Conservation (phyloP, 2,113 vertebrate species). For the Nothocercus nigrocapillus region DNA sequence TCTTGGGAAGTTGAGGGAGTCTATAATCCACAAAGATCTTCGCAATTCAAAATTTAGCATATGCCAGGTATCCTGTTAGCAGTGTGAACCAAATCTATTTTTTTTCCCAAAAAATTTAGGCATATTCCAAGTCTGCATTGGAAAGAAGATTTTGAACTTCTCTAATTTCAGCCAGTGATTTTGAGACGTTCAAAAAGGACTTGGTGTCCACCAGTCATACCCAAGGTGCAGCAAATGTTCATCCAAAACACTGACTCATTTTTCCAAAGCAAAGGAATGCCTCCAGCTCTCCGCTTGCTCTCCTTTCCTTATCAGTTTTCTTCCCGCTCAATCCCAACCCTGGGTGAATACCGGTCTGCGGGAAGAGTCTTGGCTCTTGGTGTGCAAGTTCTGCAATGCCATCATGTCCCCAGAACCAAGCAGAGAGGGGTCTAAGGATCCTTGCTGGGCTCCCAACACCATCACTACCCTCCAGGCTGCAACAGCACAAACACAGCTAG, state of each 20-base stretch:
- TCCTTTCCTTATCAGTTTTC: background rate
- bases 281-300: background rate
- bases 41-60: background rate
- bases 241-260: background rate
- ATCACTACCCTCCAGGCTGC: background rate
- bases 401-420: slow-evolving; percentile 5
- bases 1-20: background rate
- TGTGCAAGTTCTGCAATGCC: background rate
- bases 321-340: background rate
- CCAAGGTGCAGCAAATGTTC: background rate
- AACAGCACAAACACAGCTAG: background rate
- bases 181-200: background rate
- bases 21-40: background rate
- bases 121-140: background rate
- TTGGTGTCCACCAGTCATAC: background rate
- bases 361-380: background rate
- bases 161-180: background rate
- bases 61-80: background rate
- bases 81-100: background rate
- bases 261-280: background rate
- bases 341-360: background rate
- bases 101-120: background rate
- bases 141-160: background rate
- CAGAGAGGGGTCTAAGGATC: background rate
- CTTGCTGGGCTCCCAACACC: background rate